These are phyloP conservation scores for Fringilla coelebs DNA, from an alignment of 2,797 vertebrate species.

Conservation along the genomic window DNA sequence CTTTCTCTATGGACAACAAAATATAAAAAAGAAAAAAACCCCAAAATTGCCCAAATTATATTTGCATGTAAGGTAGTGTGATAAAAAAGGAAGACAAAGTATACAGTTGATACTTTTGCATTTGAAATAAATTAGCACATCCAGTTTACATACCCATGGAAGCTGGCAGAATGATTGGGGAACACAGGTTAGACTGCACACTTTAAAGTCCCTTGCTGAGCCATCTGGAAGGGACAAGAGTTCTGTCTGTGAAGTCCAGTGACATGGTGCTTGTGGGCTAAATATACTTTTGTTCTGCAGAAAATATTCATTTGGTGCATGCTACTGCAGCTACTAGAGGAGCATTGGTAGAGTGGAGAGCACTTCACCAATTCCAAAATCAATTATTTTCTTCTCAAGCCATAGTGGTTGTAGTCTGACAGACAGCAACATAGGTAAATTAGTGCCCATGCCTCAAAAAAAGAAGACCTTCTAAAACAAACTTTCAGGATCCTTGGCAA, in stretches of 20 bases:
- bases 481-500: neutral
- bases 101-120: neutral
- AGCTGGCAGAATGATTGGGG: neutral
- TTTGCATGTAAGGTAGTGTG: slow-evolving; percentile 17
- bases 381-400: neutral
- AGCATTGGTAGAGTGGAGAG: neutral
- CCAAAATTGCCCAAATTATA: slow-evolving; percentile 13
- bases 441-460: neutral
- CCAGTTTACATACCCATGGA: neutral
- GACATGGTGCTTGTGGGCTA: neutral
- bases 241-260: neutral
- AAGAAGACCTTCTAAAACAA: neutral
- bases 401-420: neutral
- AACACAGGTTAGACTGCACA: neutral
- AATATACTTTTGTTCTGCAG: neutral
- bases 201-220: neutral
- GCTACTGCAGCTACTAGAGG: neutral
- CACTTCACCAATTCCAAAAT: neutral
- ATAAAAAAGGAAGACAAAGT: neutral
- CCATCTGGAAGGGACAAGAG: neutral
- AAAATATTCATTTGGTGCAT: neutral
- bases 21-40: slow-evolving; percentile 27
- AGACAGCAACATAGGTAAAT: neutral
- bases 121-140: neutral
- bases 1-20: slow-evolving; percentile 29